Base-by-base conservation (phyloP, 2,888 invertebrate species). In the Aspidiotus destructor region DNA sequence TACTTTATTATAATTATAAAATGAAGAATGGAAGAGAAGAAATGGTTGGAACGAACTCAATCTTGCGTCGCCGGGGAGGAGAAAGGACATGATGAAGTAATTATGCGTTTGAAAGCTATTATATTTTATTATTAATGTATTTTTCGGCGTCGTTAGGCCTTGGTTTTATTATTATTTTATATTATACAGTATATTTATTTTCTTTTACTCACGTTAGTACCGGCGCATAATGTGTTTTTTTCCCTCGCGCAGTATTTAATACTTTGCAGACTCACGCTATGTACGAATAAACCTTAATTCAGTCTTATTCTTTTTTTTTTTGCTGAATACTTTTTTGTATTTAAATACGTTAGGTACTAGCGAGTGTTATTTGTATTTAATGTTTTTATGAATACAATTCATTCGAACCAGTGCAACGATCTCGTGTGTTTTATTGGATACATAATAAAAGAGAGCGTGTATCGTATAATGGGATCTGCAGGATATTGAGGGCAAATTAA, bases 81-180 rank as follows among this genome's bases (percentile, higher is more conserved):
- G 65, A 42, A 28, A 44, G 58, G 65, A 69, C 61, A 69, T 69
- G 69, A 69, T 69, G 55, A 55, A 69, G 69, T 69, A 69, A 69
- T 69, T 69, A 69, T 62, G 69, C 61, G 69, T 69, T 62, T 69
- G 69, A 69, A 69, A 69, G 69, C 69, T 69, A 69, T 69, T 69
- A 69, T 69, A 69, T 69, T 69, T 69, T 69, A 69, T 69, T 69
- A 69, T 69, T 69, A 69, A 69, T 69, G 69, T 69, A 62, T 69
- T 68, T 65, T 69, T 62, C 62, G 69, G 69, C 69, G 69, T 69
- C 69, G 61, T 69, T 69, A 69, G 62, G 61, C 69, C 69, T 69
- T 69, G 69, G 69, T 69, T 69, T 69, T 69, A 69, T 69, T 69
- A 69, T 69, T 69, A 69, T 69, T 65, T 65, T 65, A 65, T 65